phyloP scores from a whole-genome alignment of 2,797 vertebrate species.

The Mormyrops boulengeri region DNA sequence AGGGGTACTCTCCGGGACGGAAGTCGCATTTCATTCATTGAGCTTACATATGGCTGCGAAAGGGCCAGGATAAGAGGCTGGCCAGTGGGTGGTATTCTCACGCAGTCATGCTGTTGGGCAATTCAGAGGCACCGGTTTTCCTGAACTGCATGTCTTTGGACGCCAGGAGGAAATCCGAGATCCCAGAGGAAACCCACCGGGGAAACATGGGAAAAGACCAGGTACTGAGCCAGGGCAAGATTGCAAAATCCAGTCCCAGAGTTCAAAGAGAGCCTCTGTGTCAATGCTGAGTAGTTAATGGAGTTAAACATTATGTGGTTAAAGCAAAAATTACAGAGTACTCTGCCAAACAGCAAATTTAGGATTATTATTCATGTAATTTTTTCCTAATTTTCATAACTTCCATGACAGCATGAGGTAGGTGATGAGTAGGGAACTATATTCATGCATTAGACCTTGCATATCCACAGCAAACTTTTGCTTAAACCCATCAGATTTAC shows the following conservation, averaged over 20 bases:
- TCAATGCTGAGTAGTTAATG: not conserved
- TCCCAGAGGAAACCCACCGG: not conserved
- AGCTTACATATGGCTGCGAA: not conserved
- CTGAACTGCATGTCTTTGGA: conserved; percentile 2
- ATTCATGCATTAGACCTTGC: not conserved
- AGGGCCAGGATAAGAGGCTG: not conserved
- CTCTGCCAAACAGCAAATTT: not conserved
- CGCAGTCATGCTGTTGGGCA: not conserved
- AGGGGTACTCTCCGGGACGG: not conserved
- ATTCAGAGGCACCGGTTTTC: not conserved
- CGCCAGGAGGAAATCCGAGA: not conserved
- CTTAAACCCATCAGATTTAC: not conserved
- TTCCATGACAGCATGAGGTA: not conserved
- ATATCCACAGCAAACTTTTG: not conserved
- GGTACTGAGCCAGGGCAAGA: not conserved
- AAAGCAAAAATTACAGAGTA: not conserved
- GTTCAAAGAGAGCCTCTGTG: not conserved
- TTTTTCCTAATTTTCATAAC: not conserved
- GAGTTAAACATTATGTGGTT: not conserved
- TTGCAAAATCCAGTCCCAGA: not conserved
- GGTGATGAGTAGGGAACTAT: not conserved
- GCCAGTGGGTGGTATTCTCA: not conserved
- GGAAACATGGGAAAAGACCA: not conserved
- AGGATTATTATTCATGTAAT: not conserved
- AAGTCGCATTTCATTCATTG: not conserved